These are phyloP conservation scores for Centrocercus urophasianus DNA, from an alignment of 2,113 vertebrate genomes.

Conservation along the genomic window DNA sequence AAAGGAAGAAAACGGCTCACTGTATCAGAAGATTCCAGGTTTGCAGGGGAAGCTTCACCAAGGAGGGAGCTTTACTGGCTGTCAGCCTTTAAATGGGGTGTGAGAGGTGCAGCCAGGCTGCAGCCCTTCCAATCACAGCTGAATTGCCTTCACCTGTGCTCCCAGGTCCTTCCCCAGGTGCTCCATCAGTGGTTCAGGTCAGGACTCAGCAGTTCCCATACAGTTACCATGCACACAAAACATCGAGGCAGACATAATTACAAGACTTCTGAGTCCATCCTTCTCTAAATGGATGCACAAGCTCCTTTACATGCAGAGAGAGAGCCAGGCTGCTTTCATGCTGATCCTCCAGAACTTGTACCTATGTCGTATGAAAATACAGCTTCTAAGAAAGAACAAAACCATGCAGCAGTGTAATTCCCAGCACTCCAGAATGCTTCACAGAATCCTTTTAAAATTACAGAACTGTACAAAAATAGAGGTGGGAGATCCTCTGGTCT, in stretches of 20 bases:
- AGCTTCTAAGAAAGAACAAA: background rate
- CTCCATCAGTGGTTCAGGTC: too few species aligned
- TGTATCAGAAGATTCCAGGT: too few species aligned
- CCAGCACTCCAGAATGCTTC: background rate
- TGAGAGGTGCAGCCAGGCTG: too few species aligned
- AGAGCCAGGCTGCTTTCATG: background rate
- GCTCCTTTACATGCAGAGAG: background rate
- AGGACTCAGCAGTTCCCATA: too few species aligned
- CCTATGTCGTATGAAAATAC: background rate
- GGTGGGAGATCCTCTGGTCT: background rate
- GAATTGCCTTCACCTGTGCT: too few species aligned
- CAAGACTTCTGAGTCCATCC: background rate
- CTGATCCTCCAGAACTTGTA: background rate
- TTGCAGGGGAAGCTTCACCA: too few species aligned
- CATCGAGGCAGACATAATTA: background rate
- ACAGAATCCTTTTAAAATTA: background rate
- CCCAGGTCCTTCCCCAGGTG: too few species aligned
- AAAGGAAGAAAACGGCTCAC: too few species aligned
- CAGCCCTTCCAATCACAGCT: too few species aligned
- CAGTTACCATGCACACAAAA: background rate
- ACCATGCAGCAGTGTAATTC: background rate
- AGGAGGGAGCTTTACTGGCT: too few species aligned
- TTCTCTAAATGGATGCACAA: too few species aligned
- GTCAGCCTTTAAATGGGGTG: too few species aligned
- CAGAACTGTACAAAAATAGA: background rate